Percentiles rank a stretch among this genome's conserved stretches.
These are phyloP conservation scores for Formica exsecta DNA, from an alignment of 1,140 invertebrate species.

Conservation along the genomic window DNA sequence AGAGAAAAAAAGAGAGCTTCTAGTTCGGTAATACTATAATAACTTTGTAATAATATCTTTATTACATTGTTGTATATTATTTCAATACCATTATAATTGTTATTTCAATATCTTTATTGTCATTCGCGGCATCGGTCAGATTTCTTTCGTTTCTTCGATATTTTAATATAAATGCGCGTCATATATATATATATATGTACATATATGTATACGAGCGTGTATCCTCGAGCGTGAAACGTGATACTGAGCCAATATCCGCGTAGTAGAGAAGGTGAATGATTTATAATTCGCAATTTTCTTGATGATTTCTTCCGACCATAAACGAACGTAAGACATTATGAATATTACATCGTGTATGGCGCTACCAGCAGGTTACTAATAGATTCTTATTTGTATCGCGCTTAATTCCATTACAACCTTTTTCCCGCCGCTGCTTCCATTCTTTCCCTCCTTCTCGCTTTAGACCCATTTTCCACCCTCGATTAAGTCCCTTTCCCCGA, in stretches of 20 bases:
- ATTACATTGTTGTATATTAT: constrained; percentile 2
- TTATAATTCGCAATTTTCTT: constrained; percentile 79
- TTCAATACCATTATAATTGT: constrained; percentile 25
- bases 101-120: not conserved
- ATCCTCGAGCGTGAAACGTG: not conserved
- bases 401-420: constrained; percentile 78
- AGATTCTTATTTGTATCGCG: constrained; percentile 76
- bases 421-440: constrained; percentile 25
- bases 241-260: not conserved
- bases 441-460: not conserved
- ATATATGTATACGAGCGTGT: not conserved
- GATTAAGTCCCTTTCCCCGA: constrained; percentile 6
- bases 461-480: not conserved
- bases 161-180: not conserved
- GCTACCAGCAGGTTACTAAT: constrained; percentile 65
- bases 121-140: not conserved
- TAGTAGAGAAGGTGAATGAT: constrained; percentile 43
- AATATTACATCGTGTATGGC: constrained; percentile 81
- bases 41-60: constrained; percentile 35
- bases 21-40: not conserved
- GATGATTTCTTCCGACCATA: constrained; percentile 76
- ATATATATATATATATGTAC: too few species aligned
- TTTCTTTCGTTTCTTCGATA: not conserved
- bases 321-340: constrained; percentile 75
- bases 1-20: not conserved